A percentile compares a stretch with the other conserved stretches of the same genome.
phyloP scores from a whole-genome alignment of 2,888 invertebrate genomes.

The Lepidocyrtinus sp. region DNA sequence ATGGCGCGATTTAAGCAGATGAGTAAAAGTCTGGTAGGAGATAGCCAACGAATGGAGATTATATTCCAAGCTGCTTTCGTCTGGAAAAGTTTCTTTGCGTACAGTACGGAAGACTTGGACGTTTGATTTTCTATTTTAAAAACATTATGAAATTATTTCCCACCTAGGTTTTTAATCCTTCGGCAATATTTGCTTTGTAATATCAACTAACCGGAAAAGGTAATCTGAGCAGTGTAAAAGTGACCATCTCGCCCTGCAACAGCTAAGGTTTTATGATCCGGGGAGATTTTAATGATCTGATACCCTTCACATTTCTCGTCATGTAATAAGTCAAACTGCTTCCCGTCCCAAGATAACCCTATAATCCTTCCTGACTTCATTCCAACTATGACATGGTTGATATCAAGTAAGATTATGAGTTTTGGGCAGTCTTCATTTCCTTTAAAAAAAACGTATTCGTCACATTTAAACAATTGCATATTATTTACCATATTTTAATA shows the following conservation, averaged over 20 bases:
- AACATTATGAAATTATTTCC: no score
- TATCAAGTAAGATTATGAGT: conserved; percentile 27
- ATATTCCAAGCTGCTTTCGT: conserved; percentile 38
- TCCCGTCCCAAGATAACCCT: conserved; percentile 27
- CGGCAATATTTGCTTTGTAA: no score
- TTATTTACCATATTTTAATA: not conserved
- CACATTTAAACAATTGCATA: no score
- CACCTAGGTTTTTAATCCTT: no score
- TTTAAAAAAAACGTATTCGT: conserved; percentile 16
- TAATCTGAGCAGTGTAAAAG: conserved; percentile 41
- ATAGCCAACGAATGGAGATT: conserved; percentile 44
- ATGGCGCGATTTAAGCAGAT: conserved; percentile 37
- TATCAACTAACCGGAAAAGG: conserved; percentile 24
- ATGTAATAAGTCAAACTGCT: conserved; percentile 47
- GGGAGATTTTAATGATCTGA: conserved; percentile 37
- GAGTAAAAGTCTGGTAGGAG: conserved; percentile 26
- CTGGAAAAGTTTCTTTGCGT: conserved; percentile 43
- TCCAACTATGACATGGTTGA: conserved; percentile 40
- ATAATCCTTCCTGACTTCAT: conserved; percentile 55
- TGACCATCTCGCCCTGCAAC: conserved; percentile 46
- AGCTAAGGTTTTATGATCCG: conserved; percentile 39
- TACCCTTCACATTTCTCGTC: conserved; percentile 37
- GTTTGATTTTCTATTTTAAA: no score
- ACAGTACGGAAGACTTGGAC: no score
- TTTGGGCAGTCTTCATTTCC: conserved; percentile 56